phyloP scores from a whole-genome alignment of 2,797 vertebrate species.

The Sandelia bainsii region DNA sequence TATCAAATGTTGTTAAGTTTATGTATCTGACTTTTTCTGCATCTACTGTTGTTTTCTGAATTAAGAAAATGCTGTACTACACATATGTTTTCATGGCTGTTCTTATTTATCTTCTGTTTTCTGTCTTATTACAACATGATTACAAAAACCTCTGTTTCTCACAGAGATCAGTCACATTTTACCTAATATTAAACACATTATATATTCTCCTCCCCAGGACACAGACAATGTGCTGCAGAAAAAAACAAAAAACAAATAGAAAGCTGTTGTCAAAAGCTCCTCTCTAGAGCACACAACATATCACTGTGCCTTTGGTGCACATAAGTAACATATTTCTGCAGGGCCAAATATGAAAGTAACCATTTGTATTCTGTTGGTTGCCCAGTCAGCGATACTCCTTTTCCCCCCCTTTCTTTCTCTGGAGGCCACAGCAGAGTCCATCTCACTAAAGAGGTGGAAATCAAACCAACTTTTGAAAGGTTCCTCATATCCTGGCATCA shows the following conservation, averaged over 20 bases:
- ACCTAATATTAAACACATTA: neutral
- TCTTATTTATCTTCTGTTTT: neutral
- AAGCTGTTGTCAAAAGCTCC: constrained; percentile 39
- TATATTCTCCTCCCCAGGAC: constrained; percentile 20
- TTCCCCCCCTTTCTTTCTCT: constrained; percentile 36
- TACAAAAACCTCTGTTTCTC: constrained; percentile 2
- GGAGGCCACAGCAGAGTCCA: constrained; percentile 49
- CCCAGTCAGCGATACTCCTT: constrained; percentile 37
- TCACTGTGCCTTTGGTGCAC: constrained; percentile 47
- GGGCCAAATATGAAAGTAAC: constrained; percentile 58
- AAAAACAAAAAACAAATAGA: constrained; percentile 29
- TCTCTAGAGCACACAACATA: constrained; percentile 43
- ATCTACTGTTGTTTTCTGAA: too few species aligned
- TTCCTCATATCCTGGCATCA: constrained; percentile 58
- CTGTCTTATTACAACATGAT: constrained; percentile 4
- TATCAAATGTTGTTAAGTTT: too few species aligned
- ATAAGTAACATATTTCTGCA: constrained; percentile 48
- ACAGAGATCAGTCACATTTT: constrained; percentile 31
- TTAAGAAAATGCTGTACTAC: too few species aligned
- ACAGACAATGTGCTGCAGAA: constrained; percentile 25
- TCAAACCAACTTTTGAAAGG: constrained; percentile 65
- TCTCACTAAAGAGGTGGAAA: constrained; percentile 64
- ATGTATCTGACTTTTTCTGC: too few species aligned
- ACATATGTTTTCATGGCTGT: neutral
- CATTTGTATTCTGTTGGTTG: constrained; percentile 70